These are phyloP conservation scores for Cydia fagiglandana DNA, from an alignment of 1,140 invertebrate species.

Conservation along the genomic window DNA sequence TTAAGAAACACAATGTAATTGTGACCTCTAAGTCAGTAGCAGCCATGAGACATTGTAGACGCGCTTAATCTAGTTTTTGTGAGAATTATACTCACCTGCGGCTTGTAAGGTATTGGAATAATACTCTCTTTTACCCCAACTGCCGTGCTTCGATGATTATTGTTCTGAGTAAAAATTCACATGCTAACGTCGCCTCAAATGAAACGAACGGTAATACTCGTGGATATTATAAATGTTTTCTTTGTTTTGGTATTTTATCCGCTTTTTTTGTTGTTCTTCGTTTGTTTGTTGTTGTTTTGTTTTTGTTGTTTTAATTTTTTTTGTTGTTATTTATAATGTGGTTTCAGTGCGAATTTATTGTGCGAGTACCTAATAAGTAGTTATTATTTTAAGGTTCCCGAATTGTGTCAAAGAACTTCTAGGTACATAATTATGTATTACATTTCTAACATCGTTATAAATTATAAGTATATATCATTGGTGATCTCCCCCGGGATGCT, in stretches of 20 bases:
- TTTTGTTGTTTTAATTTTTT: no score
- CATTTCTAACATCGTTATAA: no score
- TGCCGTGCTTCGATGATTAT: constrained; percentile 62
- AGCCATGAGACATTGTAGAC: background rate
- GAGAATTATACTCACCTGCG: background rate
- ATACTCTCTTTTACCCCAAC: background rate
- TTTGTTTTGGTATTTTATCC: background rate
- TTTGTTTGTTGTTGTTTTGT: no score
- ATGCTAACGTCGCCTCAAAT: constrained; percentile 21
- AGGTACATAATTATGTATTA: no score
- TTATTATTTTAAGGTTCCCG: no score
- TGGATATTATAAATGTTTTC: background rate
- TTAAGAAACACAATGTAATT: background rate
- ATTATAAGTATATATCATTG: no score
- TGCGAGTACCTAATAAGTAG: no score
- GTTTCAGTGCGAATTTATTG: no score
- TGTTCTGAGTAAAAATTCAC: constrained; percentile 44
- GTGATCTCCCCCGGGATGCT: no score
- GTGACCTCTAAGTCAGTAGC: background rate
- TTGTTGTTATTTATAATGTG: no score
- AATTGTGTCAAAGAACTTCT: no score
- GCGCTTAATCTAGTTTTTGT: background rate
- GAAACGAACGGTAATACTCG: constrained; percentile 2
- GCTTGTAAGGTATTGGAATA: background rate
- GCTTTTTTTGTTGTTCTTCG: no score